A percentile compares a stretch with the other conserved stretches of the same genome.
phyloP scores from a whole-genome alignment of 2,113 vertebrate genomes.

The Tragulus kanchil region DNA sequence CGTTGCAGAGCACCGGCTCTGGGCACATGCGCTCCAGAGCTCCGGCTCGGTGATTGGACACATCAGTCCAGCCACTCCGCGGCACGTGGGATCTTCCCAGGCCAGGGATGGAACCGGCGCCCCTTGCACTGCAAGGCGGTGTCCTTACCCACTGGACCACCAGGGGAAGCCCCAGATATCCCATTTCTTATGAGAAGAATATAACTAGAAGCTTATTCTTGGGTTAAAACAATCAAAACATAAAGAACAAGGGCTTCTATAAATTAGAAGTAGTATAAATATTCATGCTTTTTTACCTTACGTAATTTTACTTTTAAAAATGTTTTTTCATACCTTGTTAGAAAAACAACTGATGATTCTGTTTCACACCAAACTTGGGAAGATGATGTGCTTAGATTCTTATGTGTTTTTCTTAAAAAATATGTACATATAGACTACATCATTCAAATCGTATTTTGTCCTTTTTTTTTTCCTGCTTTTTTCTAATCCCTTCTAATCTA shows the following conservation, averaged over 20 bases:
- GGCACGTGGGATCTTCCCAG: too few relatives aligned
- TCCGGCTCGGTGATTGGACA: too few relatives aligned
- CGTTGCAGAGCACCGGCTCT: too few relatives aligned
- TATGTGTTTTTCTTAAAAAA: not conserved
- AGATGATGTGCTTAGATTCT: not conserved
- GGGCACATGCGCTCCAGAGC: too few relatives aligned
- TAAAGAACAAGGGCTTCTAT: not conserved
- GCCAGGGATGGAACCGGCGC: too few relatives aligned
- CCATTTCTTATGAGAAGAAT: not conserved
- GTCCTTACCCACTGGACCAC: too few relatives aligned
- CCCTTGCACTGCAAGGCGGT: too few relatives aligned
- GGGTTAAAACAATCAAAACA: conserved; percentile 59
- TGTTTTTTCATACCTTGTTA: not conserved
- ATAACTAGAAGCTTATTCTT: conserved; percentile 7
- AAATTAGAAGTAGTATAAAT: conserved; percentile 57
- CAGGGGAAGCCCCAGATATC: not conserved
- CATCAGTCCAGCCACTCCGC: too few relatives aligned
- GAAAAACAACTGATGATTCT: conserved; percentile 3
- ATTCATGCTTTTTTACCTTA: not conserved
- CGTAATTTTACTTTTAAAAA: conserved; percentile 25
- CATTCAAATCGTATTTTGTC: not conserved
- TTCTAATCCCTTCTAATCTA: too few relatives aligned
- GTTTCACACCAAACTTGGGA: not conserved
- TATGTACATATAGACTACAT: not conserved
- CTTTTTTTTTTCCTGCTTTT: not conserved